Percentiles rank a stretch among this genome's conserved stretches.
Evolutionary conservation across 2,113 vertebrate species (phyloP).

Genomic region (Aramus guarauna): DNA sequence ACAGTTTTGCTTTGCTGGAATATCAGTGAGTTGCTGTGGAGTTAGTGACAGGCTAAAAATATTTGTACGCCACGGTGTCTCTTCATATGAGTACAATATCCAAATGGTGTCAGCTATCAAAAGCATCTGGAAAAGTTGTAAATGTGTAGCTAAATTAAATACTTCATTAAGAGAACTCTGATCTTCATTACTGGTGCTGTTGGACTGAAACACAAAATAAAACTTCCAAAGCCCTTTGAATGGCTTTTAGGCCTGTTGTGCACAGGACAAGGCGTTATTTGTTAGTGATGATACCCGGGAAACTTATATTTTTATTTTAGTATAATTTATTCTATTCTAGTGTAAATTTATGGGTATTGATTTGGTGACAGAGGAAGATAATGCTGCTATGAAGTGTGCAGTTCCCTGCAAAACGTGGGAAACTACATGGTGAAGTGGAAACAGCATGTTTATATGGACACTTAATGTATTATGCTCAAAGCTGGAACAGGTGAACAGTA

Average conservation of each 20-base stretch:
- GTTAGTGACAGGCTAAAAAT: neutral
- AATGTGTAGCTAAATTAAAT: accelerated
- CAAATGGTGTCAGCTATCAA: neutral
- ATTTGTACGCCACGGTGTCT: neutral
- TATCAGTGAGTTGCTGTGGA: neutral
- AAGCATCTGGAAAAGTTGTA: neutral
- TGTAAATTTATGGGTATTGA: neutral
- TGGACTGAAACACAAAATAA: neutral
- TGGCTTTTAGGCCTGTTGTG: neutral
- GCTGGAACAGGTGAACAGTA: neutral
- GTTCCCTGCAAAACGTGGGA: neutral
- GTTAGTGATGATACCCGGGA: neutral
- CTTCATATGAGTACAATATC: neutral
- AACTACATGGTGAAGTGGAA: neutral
- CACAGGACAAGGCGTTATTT: neutral
- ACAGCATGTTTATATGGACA: neutral
- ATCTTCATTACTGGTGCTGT: neutral
- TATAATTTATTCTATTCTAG: neutral
- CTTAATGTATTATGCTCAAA: neutral
- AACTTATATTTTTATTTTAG: neutral
- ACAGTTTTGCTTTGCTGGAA: neutral
- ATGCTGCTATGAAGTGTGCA: neutral
- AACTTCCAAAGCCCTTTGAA: neutral
- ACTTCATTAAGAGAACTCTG: neutral
- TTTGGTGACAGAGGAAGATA: neutral